Evolutionary conservation across 2,113 vertebrate species (phyloP).

Genomic region (Cromileptes altivelis): DNA sequence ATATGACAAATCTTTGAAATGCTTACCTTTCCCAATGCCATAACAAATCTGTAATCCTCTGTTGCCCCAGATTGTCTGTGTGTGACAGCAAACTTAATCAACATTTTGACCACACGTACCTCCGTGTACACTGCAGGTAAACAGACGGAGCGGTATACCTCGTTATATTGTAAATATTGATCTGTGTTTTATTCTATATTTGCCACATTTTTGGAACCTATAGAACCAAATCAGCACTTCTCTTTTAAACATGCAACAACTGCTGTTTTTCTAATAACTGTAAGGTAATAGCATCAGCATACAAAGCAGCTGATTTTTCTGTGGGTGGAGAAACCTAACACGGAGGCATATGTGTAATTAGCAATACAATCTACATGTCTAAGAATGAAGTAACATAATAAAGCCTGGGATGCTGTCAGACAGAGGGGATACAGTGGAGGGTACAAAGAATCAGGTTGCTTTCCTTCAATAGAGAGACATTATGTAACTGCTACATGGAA

Average conservation of each 20-base stretch:
- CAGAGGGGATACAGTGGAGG: slow-evolving; percentile 41
- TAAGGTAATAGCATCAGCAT: slow-evolving; percentile 5
- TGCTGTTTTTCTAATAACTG: slow-evolving; percentile 10
- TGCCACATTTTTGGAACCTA: neutral
- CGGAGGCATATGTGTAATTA: slow-evolving; percentile 60
- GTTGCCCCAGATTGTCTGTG: slow-evolving; percentile 68
- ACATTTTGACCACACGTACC: slow-evolving; percentile 47
- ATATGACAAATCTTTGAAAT: slow-evolving; percentile 75
- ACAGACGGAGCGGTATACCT: neutral
- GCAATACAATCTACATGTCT: slow-evolving; percentile 66
- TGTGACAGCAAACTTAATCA: slow-evolving; percentile 54
- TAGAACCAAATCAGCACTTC: neutral
- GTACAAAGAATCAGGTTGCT: slow-evolving; percentile 72
- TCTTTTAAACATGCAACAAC: slow-evolving; percentile 20
- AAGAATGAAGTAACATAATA: slow-evolving; percentile 61
- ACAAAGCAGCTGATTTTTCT: slow-evolving; percentile 28
- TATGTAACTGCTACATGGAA: slow-evolving; percentile 67
- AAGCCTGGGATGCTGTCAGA: slow-evolving; percentile 49
- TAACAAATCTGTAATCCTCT: slow-evolving; percentile 73
- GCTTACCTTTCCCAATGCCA: slow-evolving; percentile 68
- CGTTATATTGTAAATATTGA: neutral
- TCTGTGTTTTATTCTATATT: slow-evolving; percentile 1
- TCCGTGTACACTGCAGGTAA: slow-evolving; percentile 33
- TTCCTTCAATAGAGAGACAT: slow-evolving; percentile 53
- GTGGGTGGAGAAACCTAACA: slow-evolving; percentile 49